phyloP scores from a whole-genome alignment of 2,888 invertebrate species.

The Amblyjoppa fuscipennis region DNA sequence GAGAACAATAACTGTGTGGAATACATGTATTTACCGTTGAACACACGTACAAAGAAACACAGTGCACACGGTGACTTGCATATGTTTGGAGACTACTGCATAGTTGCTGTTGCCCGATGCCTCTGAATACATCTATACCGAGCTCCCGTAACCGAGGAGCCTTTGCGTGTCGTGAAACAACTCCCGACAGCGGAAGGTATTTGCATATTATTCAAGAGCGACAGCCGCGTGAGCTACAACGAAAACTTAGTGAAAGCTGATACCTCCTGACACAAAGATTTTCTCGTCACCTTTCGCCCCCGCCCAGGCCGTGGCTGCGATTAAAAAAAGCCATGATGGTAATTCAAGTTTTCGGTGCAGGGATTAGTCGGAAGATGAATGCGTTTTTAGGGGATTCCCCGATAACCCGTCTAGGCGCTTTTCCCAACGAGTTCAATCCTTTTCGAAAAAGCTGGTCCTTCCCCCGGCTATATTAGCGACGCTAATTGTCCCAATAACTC shows the following conservation, averaged over 20 bases:
- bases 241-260: conserved; percentile 65
- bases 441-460: conserved; percentile 24
- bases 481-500: conserved; percentile 56
- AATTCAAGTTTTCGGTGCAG: not conserved
- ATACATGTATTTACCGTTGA: conserved; percentile 13
- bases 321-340: not conserved
- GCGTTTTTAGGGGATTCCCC: not conserved
- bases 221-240: conserved; percentile 47
- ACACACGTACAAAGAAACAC: conserved; percentile 17
- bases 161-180: conserved; percentile 71
- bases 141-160: conserved; percentile 62
- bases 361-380: conserved; percentile 8
- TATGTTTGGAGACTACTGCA: conserved; percentile 31
- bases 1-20: not conserved
- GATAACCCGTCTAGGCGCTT: conserved; percentile 7
- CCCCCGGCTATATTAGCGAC: conserved; percentile 34
- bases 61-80: conserved; percentile 48
- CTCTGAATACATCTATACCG: conserved; percentile 21
- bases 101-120: not conserved
- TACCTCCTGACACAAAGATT: conserved; percentile 59
- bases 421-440: conserved; percentile 30
- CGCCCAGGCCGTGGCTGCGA: not conserved
- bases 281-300: conserved; percentile 5
- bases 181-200: conserved; percentile 51
- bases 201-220: conserved; percentile 71